phyloP scores from a whole-genome alignment of 2,113 vertebrate species.

The Paratilapia polleni region DNA sequence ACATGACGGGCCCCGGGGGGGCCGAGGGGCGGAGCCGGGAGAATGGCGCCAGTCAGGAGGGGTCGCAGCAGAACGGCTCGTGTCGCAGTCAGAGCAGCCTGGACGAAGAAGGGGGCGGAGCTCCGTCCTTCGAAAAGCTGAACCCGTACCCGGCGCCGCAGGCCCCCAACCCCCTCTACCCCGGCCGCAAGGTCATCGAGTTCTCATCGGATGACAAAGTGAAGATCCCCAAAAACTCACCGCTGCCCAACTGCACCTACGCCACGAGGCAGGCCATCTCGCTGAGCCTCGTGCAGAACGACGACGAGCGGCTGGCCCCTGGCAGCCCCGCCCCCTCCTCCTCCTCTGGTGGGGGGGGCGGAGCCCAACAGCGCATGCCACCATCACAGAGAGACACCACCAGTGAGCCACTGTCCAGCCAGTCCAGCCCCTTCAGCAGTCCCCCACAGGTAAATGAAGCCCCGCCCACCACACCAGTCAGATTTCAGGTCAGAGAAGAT shows the following conservation, averaged over 20 bases:
- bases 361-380: conserved; percentile 55
- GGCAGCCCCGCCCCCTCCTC: conserved; percentile 85
- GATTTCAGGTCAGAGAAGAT: not conserved
- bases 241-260: conserved; percentile 96
- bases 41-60: conserved; percentile 70
- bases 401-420: conserved; percentile 79
- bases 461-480: not conserved
- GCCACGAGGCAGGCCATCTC: conserved; percentile 97
- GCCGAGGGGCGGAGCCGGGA: conserved; percentile 47
- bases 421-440: conserved; percentile 88
- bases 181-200: conserved; percentile 95
- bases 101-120: conserved; percentile 64
- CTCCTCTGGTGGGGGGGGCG: conserved; percentile 66
- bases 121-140: conserved; percentile 89
- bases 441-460: conserved; percentile 72
- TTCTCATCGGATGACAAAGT: conserved; percentile 95
- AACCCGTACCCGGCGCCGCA: conserved; percentile 92
- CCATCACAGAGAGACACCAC: conserved; percentile 71
- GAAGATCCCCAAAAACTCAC: conserved; percentile 95
- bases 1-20: conserved; percentile 86
- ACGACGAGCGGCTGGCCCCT: conserved; percentile 75
- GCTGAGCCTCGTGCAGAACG: conserved; percentile 91
- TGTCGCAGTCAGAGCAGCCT: conserved; percentile 80
- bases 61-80: conserved; percentile 84
- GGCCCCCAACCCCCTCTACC: conserved; percentile 87